Base-by-base conservation (phyloP, 2,888 invertebrate genomes). In the Zygogramma bicolorata region DNA sequence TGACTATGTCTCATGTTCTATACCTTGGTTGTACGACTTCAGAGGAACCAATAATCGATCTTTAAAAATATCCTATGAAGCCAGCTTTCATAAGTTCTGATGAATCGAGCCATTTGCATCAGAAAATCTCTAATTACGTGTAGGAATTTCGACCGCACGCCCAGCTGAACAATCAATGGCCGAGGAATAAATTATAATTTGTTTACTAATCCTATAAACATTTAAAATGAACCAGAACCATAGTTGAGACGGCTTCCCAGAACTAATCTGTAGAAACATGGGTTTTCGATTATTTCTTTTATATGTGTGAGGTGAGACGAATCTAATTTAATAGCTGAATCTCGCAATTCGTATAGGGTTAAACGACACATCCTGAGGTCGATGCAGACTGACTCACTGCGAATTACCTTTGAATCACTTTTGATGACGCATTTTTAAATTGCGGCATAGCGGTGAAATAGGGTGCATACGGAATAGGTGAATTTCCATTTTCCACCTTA, bases 351-450 rank as follows among this genome's bases (percentile, higher is more conserved):
- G 25, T 27, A 53, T 27, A 22, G 53, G 53, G 53, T 53, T 53
- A 53, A 53, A 10, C n/a, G 53, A n/a, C n/a, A 53, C 53, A n/a
- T 53, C 53, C 27, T 53, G 25, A 53, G 25, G 53, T 53, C 53
- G 25, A 25, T 18, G 1, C 18, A 15, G 8, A 46, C 46, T 53
- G 53, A 53, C 25, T 53, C 53, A 53, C 7, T 53, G 13, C 27
- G 25, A 46, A 53, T 25, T 53, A 53, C 53, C 53, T 53, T 53
- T 53, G 53, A 53, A 53, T 53, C 53, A 53, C 25, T 27, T 53
- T 27, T 10, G 53, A 53, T 53, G 53, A 53, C 53, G 53, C 53
- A 53, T 53, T 53, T 22, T 25, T n/a, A 27, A 53, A 53, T 25
- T 15, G 27, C n/a, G 10, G 25, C 25, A 25, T 18, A 4, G 18